Conservation (phyloP, 2,888 invertebrate genomes). For the Periphyllus acericola region DNA sequence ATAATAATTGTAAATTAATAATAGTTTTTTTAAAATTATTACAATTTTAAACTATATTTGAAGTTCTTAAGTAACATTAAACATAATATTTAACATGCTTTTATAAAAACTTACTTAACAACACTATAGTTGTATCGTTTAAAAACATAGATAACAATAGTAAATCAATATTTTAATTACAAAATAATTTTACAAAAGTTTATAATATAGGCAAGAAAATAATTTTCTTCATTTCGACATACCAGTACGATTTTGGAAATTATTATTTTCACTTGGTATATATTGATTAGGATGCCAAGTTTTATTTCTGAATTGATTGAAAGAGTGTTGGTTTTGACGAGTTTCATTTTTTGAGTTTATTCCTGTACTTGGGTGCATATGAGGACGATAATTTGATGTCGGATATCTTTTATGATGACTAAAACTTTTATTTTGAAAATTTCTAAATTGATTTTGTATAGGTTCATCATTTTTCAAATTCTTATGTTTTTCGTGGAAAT, state of each 20-base stretch:
- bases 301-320: neutral
- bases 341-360: neutral
- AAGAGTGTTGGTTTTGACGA: neutral
- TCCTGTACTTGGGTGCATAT: neutral
- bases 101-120: neutral
- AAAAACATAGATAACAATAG: neutral
- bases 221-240: slow-evolving; percentile 8
- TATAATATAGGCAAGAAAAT: too few relatives aligned
- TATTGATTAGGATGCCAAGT: neutral
- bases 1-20: too few relatives aligned
- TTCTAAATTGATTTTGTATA: slow-evolving; percentile 49
- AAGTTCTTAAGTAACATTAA: too few relatives aligned
- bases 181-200: too few relatives aligned
- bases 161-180: too few relatives aligned
- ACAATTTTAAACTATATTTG: too few relatives aligned
- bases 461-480: neutral
- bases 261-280: slow-evolving; percentile 33
- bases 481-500: neutral
- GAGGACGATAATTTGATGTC: neutral
- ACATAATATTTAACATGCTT: neutral
- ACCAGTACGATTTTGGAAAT: slow-evolving; percentile 45
- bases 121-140: neutral
- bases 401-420: slow-evolving; percentile 24
- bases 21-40: too few relatives aligned
- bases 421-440: slow-evolving; percentile 48